Conservation (phyloP, 2,113 vertebrate species). For the Campylomormyrus numenius region DNA sequence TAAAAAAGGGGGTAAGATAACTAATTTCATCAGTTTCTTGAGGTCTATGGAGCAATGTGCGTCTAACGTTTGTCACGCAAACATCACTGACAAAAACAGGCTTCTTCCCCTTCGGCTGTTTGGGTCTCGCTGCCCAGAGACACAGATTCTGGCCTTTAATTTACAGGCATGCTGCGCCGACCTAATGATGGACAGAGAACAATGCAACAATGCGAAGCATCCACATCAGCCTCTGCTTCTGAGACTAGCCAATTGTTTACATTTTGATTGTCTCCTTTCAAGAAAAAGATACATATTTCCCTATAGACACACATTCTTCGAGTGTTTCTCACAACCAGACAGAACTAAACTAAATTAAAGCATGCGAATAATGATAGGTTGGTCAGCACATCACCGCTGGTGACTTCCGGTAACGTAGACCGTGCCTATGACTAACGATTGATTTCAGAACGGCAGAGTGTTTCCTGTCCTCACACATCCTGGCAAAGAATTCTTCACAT, state of each 20-base stretch:
- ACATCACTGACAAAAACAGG: not conserved
- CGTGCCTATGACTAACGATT: not conserved
- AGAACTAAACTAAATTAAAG: not conserved
- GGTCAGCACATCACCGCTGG: not conserved
- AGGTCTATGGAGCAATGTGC: not conserved
- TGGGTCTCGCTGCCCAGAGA: not conserved
- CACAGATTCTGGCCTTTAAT: not conserved
- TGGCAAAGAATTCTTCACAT: not conserved
- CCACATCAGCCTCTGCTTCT: not conserved
- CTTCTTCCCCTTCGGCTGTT: not conserved
- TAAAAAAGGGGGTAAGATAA: not conserved
- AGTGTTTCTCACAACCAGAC: not conserved
- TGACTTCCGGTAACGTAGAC: not conserved
- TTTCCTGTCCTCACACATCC: not conserved
- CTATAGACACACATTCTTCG: not conserved
- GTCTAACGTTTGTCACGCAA: not conserved
- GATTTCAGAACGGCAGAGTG: not conserved
- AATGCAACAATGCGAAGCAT: not conserved
- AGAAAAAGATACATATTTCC: not conserved
- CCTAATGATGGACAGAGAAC: not conserved
- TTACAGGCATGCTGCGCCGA: not conserved
- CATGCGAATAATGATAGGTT: not conserved
- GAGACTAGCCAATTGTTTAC: not conserved
- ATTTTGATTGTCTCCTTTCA: not conserved
- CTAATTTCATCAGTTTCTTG: slow-evolving; percentile 4